Evolutionary conservation across 2,888 invertebrate species (phyloP).

Genomic region (Bursaphelenchus okinawaensis): DNA sequence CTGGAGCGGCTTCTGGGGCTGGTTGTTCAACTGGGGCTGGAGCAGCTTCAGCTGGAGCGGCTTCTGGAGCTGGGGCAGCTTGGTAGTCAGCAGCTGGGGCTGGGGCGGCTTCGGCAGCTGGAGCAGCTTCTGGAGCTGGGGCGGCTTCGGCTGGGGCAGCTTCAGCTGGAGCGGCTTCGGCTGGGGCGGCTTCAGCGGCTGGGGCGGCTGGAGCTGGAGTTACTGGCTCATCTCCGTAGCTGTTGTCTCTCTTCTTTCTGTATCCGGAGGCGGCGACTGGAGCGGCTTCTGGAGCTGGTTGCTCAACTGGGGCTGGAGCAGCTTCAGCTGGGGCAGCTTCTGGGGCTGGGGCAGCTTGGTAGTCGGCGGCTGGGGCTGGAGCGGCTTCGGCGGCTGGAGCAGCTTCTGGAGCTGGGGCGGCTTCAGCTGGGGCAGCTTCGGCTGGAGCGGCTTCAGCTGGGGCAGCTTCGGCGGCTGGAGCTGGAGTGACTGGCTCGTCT

Average conservation of each 20-base stretch:
- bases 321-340: no score
- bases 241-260: no score
- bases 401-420: slow-evolving; percentile 18
- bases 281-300: neutral
- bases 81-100: slow-evolving; percentile 19
- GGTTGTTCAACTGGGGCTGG: slow-evolving; percentile 23
- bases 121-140: neutral
- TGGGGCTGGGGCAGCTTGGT: slow-evolving; percentile 14
- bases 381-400: slow-evolving; percentile 18
- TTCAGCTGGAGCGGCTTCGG: neutral
- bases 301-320: no score
- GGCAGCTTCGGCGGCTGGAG: slow-evolving; percentile 14
- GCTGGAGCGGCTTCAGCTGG: slow-evolving; percentile 12
- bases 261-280: neutral
- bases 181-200: neutral
- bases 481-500: slow-evolving; percentile 16
- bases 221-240: no score
- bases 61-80: slow-evolving; percentile 19
- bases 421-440: slow-evolving; percentile 17
- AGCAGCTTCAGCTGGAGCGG: slow-evolving; percentile 20
- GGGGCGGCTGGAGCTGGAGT: neutral
- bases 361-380: slow-evolving; percentile 22
- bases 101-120: slow-evolving; percentile 13
- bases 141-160: neutral
- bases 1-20: slow-evolving; percentile 14